Percentiles rank a stretch among this genome's conserved stretches.
Conservation (phyloP, 2,113 vertebrate genomes). For the Hassar affinis region DNA sequence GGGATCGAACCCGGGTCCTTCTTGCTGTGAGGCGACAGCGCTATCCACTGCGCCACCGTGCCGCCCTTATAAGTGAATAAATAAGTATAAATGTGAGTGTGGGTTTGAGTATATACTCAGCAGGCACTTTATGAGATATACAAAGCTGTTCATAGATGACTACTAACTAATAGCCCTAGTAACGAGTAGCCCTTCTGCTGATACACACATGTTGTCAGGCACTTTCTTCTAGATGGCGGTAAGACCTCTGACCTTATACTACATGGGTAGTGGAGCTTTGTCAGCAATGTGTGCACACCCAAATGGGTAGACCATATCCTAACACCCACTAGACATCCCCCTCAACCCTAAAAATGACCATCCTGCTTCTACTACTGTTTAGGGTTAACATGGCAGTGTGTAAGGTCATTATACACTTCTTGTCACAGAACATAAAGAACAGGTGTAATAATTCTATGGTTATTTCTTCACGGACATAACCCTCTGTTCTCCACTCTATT, state of each 20-base stretch:
- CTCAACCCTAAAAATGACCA: too few relatives aligned
- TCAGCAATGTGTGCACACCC: background rate
- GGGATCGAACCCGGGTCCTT: too few relatives aligned
- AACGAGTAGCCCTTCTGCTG: background rate
- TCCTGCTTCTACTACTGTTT: background rate
- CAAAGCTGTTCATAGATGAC: background rate
- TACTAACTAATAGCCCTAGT: too few relatives aligned
- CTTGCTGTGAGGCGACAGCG: too few relatives aligned
- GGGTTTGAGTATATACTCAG: background rate
- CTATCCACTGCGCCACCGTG: too few relatives aligned
- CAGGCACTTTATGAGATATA: background rate
- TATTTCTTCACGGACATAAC: too few relatives aligned
- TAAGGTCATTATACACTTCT: background rate
- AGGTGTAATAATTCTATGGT: background rate
- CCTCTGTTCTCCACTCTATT: too few relatives aligned
- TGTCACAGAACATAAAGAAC: background rate
- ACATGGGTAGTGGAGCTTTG: background rate
- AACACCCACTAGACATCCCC: too few relatives aligned
- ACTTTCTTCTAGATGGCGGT: background rate
- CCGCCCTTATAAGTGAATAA: background rate
- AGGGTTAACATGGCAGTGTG: background rate
- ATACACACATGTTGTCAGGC: background rate
- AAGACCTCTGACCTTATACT: background rate
- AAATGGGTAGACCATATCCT: conserved; percentile 2
- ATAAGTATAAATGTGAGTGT: background rate